phyloP scores from a whole-genome alignment of 2,888 invertebrate genomes.

The Drosophila mettleri region DNA sequence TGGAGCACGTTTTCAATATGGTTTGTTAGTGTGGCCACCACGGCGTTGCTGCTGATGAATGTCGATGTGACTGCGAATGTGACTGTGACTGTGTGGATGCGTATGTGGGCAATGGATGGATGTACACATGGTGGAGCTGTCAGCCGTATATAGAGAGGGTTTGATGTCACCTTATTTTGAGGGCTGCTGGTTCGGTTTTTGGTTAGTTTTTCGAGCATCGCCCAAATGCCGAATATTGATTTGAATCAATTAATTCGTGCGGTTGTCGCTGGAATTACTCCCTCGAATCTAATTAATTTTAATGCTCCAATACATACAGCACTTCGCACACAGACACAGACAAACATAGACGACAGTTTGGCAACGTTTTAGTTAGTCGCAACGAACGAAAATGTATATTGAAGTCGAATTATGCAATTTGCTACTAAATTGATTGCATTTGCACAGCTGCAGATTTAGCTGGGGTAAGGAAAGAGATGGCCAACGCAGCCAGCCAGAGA shows the following conservation, averaged over 20 bases:
- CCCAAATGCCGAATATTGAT: constrained; percentile 84
- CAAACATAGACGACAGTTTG: constrained; percentile 63
- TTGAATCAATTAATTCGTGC: constrained; percentile 85
- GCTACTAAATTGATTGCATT: constrained; percentile 78
- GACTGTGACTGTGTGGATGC: neutral
- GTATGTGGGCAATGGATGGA: constrained; percentile 8
- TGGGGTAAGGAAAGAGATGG: constrained; percentile 3
- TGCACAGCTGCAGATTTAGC: constrained; percentile 60
- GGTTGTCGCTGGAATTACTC: constrained; percentile 84
- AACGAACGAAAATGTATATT: constrained; percentile 67
- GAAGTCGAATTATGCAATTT: constrained; percentile 78
- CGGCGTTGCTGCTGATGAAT: constrained; percentile 21
- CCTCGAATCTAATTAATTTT: constrained; percentile 86
- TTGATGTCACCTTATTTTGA: constrained; percentile 50
- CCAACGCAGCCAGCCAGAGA: neutral
- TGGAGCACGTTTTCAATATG: constrained; percentile 78
- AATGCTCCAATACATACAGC: constrained; percentile 81
- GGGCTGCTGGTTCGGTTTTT: constrained; percentile 53
- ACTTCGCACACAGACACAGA: constrained; percentile 33
- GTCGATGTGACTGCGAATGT: constrained; percentile 3
- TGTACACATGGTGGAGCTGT: neutral
- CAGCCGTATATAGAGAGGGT: neutral
- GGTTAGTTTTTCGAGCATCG: constrained; percentile 59
- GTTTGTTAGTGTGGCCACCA: constrained; percentile 70
- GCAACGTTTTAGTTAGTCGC: constrained; percentile 71